Conservation (phyloP, 1,140 invertebrate species). For the Diorhabda sublineata region DNA sequence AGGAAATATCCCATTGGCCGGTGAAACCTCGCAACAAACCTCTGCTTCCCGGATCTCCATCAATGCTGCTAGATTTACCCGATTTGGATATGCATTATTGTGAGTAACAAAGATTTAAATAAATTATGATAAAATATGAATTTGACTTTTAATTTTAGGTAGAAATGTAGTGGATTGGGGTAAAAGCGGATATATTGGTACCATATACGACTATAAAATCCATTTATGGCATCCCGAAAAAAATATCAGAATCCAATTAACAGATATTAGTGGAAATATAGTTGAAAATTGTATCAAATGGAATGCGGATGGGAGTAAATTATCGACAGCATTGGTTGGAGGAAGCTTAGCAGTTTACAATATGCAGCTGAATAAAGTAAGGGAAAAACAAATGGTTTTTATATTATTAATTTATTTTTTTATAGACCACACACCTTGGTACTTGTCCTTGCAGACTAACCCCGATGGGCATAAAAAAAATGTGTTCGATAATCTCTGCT, state of each 20-base stretch:
- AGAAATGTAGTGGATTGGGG: slow-evolving; percentile 22
- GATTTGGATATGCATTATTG: slow-evolving; percentile 12
- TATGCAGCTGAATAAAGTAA: slow-evolving; percentile 16
- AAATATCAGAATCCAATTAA: background rate
- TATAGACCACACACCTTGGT: background rate
- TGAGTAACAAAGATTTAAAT: background rate
- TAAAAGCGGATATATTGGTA: slow-evolving; percentile 15
- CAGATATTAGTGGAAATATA: background rate
- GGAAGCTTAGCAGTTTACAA: slow-evolving; percentile 15
- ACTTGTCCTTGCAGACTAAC: background rate
- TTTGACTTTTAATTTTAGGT: background rate
- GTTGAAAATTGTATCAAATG: slow-evolving; percentile 22
- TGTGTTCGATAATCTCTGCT: slow-evolving; percentile 8
- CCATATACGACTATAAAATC: slow-evolving; percentile 21
- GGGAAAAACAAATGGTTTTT: background rate
- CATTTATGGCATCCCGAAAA: slow-evolving; percentile 21
- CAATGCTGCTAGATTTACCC: slow-evolving; percentile 17
- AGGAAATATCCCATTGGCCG: slow-evolving; percentile 7
- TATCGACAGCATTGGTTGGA: slow-evolving; percentile 13
- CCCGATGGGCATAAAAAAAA: no score
- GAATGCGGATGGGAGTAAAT: slow-evolving; percentile 16
- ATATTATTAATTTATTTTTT: background rate
- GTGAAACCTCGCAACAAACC: slow-evolving; percentile 15
- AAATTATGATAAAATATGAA: background rate
- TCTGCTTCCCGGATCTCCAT: slow-evolving; percentile 7